phyloP scores from a whole-genome alignment of 2,113 vertebrate genomes.

The Mesocricetus auratus region DNA sequence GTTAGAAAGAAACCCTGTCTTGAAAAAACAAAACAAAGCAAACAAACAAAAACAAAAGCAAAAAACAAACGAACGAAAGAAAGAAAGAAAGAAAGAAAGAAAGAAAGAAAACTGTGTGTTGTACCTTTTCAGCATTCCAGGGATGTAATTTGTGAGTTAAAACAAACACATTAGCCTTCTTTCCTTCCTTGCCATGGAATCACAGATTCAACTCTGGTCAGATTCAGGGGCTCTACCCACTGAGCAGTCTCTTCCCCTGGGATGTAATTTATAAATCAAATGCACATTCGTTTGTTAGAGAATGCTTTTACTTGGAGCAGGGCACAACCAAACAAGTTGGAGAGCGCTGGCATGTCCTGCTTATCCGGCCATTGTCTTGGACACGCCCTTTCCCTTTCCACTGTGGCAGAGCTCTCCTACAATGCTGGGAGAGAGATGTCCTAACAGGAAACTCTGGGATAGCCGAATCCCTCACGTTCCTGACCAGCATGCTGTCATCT shows the following conservation, averaged over 20 bases:
- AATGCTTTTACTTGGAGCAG: background rate
- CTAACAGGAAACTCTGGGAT: background rate
- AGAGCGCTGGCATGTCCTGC: background rate
- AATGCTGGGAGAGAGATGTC: background rate
- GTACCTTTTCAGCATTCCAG: background rate
- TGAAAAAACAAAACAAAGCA: too few relatives aligned
- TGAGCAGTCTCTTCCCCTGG: background rate
- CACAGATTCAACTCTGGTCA: background rate
- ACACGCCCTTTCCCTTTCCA: background rate
- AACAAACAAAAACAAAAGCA: too few relatives aligned
- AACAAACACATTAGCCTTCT: background rate
- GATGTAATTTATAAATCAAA: conserved; percentile 6
- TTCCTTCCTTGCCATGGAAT: background rate
- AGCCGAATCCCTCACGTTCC: background rate
- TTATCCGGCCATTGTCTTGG: background rate
- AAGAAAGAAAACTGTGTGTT: too few relatives aligned
- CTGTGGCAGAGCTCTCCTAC: background rate
- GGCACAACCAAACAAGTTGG: background rate
- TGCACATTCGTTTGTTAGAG: background rate
- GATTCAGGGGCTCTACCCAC: background rate
- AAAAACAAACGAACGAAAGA: too few relatives aligned
- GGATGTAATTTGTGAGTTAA: background rate
- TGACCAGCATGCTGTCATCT: background rate
- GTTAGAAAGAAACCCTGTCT: too few relatives aligned
- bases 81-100: too few relatives aligned